Conservation (phyloP, 2,888 invertebrate genomes). For the Drosophila kambysellisi region DNA sequence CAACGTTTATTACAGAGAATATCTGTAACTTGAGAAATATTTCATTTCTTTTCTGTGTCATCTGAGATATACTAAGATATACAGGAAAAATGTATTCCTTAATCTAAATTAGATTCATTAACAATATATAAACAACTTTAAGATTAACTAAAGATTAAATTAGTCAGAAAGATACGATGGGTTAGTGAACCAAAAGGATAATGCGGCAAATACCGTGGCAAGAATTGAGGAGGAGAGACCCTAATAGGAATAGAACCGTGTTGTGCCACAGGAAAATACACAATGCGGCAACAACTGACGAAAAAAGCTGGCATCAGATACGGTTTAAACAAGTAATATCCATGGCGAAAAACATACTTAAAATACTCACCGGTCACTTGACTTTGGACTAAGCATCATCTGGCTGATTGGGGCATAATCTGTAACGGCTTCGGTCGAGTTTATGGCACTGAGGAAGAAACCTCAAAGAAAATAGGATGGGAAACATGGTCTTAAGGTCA, state of each 20-base stretch:
- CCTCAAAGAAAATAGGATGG: background rate
- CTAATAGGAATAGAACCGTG: background rate
- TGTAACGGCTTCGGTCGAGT: background rate
- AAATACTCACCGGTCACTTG: background rate
- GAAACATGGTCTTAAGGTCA: background rate
- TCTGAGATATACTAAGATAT: background rate
- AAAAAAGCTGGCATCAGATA: background rate
- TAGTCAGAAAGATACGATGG: fast-evolving
- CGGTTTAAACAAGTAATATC: background rate
- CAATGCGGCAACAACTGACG: background rate
- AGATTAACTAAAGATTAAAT: background rate
- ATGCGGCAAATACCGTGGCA: too few species aligned
- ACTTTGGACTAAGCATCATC: background rate
- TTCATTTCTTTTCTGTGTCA: fast-evolving
- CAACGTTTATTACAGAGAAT: background rate
- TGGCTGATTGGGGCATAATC: background rate
- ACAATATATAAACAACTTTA: background rate
- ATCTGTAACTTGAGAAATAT: background rate
- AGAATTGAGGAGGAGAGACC: too few species aligned
- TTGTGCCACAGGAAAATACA: background rate
- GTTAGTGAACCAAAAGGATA: too few species aligned
- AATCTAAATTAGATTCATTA: background rate
- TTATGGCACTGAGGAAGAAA: too few species aligned
- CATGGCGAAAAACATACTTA: background rate
- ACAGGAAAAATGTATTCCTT: background rate